phyloP scores from a whole-genome alignment of 1,140 invertebrate species.

The Triops longicaudatus region DNA sequence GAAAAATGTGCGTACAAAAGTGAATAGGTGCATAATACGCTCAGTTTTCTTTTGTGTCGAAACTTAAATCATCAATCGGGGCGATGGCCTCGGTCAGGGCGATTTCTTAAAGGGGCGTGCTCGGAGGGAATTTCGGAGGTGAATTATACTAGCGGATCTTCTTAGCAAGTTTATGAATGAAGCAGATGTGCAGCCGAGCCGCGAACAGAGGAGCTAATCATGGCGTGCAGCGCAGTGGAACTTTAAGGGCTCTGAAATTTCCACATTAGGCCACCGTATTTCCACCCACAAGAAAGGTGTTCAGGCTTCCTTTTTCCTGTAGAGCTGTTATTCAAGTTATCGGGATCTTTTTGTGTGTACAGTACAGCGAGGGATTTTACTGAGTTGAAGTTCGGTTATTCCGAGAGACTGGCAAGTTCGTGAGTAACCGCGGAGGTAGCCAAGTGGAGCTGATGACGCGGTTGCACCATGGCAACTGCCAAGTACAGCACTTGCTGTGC shows the following conservation, averaged over 20 bases:
- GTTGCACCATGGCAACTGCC: conserved; percentile 9
- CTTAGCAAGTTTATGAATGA: neutral
- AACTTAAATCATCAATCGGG: neutral
- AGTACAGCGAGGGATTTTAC: neutral
- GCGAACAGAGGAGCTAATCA: conserved; percentile 5
- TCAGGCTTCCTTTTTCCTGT: neutral
- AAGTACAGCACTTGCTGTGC: neutral
- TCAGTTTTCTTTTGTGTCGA: neutral
- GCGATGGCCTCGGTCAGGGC: neutral
- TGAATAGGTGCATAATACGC: no score
- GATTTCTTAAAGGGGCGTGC: neutral
- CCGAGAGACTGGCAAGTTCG: neutral
- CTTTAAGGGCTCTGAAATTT: neutral
- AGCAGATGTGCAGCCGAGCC: conserved; percentile 13
- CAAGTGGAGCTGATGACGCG: conserved; percentile 10
- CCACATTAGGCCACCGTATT: conserved; percentile 10
- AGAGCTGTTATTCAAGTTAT: neutral
- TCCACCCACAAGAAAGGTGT: neutral
- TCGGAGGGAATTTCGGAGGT: neutral
- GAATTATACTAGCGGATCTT: neutral
- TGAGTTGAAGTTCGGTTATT: neutral
- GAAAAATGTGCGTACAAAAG: no score
- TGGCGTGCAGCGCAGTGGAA: conserved; percentile 10
- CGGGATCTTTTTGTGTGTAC: neutral
- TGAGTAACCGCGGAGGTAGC: conserved; percentile 13